phyloP scores from a whole-genome alignment of 2,113 vertebrate genomes.

The Psettodes erumei region DNA sequence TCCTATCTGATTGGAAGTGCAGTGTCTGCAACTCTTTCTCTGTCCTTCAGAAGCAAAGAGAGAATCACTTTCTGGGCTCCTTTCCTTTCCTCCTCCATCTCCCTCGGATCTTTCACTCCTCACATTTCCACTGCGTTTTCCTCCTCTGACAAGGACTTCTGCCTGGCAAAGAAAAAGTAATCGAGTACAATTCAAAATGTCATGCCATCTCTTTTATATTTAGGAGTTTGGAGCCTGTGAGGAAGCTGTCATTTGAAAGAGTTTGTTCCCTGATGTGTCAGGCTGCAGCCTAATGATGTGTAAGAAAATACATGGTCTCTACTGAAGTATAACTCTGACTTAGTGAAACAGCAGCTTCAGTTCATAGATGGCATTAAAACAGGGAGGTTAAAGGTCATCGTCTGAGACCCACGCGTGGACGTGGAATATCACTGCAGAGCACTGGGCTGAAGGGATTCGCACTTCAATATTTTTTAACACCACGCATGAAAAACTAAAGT shows the following conservation, averaged over 20 bases:
- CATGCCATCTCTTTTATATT: conserved; percentile 30
- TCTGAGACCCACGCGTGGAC: neutral
- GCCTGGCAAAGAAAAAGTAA: conserved; percentile 31
- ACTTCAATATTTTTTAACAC: neutral
- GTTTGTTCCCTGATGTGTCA: conserved; percentile 20
- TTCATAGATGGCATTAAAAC: neutral
- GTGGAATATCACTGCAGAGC: neutral
- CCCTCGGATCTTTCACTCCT: conserved; percentile 31
- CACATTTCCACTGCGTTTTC: conserved; percentile 17
- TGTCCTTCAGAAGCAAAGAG: conserved; percentile 70
- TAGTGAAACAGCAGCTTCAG: neutral
- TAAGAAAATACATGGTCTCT: neutral
- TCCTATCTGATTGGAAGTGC: conserved; percentile 78
- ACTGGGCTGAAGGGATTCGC: neutral
- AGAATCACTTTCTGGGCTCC: conserved; percentile 39
- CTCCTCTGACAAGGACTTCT: conserved; percentile 14
- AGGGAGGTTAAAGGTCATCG: neutral
- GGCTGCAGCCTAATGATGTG: conserved; percentile 18
- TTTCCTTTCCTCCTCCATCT: conserved; percentile 11
- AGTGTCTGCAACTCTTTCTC: conserved; percentile 71
- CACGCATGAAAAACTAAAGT: neutral
- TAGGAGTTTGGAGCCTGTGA: conserved; percentile 21
- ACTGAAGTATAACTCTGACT: neutral
- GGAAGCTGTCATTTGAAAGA: conserved; percentile 25
- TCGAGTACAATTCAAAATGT: conserved; percentile 34